These are phyloP conservation scores for Phengaris arion DNA, from an alignment of 2,888 invertebrate species.

Conservation along the genomic window DNA sequence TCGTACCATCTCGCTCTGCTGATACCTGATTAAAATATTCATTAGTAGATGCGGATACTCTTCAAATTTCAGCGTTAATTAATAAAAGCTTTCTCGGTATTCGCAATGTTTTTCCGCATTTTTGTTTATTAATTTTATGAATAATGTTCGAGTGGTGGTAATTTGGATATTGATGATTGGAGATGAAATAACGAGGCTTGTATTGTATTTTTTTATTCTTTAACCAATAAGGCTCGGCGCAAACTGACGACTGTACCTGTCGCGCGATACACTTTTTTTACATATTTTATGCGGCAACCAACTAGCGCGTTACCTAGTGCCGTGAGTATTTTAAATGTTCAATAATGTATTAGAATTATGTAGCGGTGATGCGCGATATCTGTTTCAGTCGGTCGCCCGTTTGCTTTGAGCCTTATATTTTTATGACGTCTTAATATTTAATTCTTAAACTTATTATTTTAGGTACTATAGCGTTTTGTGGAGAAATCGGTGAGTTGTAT, in stretches of 20 bases:
- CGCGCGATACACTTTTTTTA: background rate
- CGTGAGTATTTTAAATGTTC: no score
- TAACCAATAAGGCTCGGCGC: background rate
- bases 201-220: constrained; percentile 1
- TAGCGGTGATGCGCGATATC: no score
- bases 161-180: constrained; percentile 25
- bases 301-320: no score
- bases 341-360: no score
- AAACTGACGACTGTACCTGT: background rate
- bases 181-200: constrained; percentile 8
- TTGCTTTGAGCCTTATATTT: background rate
- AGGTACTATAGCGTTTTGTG: constrained; percentile 26
- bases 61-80: constrained; percentile 20
- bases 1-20: no score
- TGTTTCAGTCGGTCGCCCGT: background rate
- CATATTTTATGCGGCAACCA: no score
- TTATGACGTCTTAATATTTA: background rate
- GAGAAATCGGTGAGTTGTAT: constrained; percentile 1
- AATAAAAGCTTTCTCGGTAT: constrained; percentile 23
- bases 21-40: background rate
- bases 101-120: constrained; percentile 6
- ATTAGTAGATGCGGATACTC: constrained; percentile 6
- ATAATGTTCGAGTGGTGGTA: constrained; percentile 10
- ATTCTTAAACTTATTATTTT: background rate
- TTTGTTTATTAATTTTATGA: constrained; percentile 26